These are phyloP conservation scores for Rhynchophorus ferrugineus DNA, from an alignment of 1,140 invertebrate species.

Conservation along the genomic window DNA sequence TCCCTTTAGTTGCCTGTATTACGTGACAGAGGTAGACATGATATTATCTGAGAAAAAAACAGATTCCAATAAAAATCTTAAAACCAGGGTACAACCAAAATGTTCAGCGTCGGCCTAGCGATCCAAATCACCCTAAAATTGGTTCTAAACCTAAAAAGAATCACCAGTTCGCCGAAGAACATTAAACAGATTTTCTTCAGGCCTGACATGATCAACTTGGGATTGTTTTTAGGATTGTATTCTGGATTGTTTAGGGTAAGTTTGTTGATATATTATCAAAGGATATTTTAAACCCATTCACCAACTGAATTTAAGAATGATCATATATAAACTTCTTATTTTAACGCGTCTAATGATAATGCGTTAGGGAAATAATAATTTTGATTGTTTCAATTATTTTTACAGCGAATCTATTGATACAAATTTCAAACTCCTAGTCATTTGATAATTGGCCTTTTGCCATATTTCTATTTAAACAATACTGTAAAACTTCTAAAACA, in stretches of 20 bases:
- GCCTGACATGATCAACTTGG: conserved; percentile 51
- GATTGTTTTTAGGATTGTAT: conserved; percentile 56
- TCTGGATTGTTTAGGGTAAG: conserved; percentile 55
- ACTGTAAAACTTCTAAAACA: too few relatives aligned
- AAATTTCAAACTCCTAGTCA: too few relatives aligned
- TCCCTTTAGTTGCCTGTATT: conserved; percentile 52
- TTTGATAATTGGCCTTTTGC: too few relatives aligned
- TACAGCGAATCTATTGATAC: too few relatives aligned
- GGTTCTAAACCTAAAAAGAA: conserved; percentile 44
- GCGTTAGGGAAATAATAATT: too few relatives aligned
- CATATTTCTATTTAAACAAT: too few relatives aligned
- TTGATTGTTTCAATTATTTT: too few relatives aligned
- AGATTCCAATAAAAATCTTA: not conserved
- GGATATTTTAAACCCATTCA: too few relatives aligned
- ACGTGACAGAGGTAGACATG: conserved; percentile 50
- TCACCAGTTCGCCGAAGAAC: conserved; percentile 45
- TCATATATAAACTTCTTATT: too few relatives aligned
- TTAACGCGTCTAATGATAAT: too few relatives aligned
- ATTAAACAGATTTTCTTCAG: conserved; percentile 47
- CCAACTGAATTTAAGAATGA: too few relatives aligned
- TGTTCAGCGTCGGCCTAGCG: conserved; percentile 52
- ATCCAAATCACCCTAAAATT: conserved; percentile 53
- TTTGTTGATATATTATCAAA: conserved; percentile 5
- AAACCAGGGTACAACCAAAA: conserved; percentile 46
- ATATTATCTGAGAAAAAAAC: too few relatives aligned